Evolutionary conservation across 1,140 invertebrate species (phyloP).

Genomic region (Drosophila teissieri): DNA sequence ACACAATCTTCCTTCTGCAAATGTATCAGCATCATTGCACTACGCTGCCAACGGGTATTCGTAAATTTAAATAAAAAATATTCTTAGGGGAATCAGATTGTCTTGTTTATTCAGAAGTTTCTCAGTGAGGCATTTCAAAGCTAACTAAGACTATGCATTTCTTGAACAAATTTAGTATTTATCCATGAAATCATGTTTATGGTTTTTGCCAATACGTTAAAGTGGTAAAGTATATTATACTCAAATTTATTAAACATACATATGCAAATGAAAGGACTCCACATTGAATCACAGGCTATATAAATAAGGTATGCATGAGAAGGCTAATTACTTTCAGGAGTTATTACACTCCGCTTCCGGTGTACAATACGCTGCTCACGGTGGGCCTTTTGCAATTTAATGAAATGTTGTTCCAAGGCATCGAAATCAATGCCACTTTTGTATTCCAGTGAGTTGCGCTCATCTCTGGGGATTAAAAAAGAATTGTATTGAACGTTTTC

Average conservation of each 20-base stretch:
- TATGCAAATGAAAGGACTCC: slow-evolving; percentile 35
- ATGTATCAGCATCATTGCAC: slow-evolving; percentile 86
- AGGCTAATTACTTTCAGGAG: slow-evolving; percentile 57
- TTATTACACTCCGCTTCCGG: slow-evolving; percentile 79
- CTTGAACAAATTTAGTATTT: too few species aligned
- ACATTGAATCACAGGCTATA: slow-evolving; percentile 66
- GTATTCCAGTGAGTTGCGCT: slow-evolving; percentile 68
- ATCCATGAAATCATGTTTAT: not conserved
- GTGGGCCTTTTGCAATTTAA: slow-evolving; percentile 86
- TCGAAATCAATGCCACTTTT: slow-evolving; percentile 86
- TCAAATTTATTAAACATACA: slow-evolving; percentile 38
- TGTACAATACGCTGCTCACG: slow-evolving; percentile 84
- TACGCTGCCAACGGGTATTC: slow-evolving; percentile 53
- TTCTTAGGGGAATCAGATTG: not conserved
- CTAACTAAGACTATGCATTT: too few species aligned
- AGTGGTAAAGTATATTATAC: slow-evolving; percentile 4
- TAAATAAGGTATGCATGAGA: slow-evolving; percentile 26
- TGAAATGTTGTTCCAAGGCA: slow-evolving; percentile 86
- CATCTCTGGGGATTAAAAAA: slow-evolving; percentile 50
- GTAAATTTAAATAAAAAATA: slow-evolving; percentile 68
- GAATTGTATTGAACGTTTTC: not conserved
- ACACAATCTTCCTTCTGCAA: slow-evolving; percentile 90
- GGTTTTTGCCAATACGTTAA: not conserved
- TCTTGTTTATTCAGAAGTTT: slow-evolving; percentile 9
- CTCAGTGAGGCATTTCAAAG: too few species aligned